Evolutionary conservation across 2,113 vertebrate species (phyloP).

Genomic region (Ailurus styani): DNA sequence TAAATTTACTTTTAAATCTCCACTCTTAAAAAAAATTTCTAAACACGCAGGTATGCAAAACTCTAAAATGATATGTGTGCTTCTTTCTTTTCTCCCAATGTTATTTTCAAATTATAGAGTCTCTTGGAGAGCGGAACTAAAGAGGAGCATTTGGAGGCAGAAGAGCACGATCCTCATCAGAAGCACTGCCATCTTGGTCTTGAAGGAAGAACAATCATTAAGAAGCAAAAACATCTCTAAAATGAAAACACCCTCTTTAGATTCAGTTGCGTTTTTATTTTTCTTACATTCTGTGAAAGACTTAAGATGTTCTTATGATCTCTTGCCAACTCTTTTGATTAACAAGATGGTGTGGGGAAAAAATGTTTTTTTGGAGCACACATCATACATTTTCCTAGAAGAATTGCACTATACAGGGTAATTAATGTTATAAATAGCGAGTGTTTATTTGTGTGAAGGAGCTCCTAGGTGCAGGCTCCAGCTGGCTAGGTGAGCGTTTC

Average conservation of each 20-base stretch:
- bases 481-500: not conserved
- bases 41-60: not conserved
- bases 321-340: conserved; percentile 41
- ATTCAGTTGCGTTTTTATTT: conserved; percentile 31
- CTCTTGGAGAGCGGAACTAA: not conserved
- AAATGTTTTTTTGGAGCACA: not conserved
- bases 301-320: not conserved
- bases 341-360: not conserved
- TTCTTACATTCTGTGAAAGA: not conserved
- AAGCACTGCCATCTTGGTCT: not conserved
- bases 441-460: not conserved
- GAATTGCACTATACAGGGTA: not conserved
- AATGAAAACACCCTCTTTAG: not conserved
- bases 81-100: not conserved
- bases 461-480: not conserved
- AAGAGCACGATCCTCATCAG: not conserved
- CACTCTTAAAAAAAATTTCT: not conserved
- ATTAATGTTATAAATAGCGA: conserved; percentile 5
- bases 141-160: not conserved
- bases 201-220: not conserved
- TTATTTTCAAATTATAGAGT: conserved; percentile 38
- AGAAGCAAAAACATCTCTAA: not conserved
- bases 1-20: conserved; percentile 28
- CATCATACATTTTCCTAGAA: conserved; percentile 37
- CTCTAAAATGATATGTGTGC: not conserved